Base-by-base conservation (phyloP, 2,113 vertebrate genomes). In the Hepsetus odoe region DNA sequence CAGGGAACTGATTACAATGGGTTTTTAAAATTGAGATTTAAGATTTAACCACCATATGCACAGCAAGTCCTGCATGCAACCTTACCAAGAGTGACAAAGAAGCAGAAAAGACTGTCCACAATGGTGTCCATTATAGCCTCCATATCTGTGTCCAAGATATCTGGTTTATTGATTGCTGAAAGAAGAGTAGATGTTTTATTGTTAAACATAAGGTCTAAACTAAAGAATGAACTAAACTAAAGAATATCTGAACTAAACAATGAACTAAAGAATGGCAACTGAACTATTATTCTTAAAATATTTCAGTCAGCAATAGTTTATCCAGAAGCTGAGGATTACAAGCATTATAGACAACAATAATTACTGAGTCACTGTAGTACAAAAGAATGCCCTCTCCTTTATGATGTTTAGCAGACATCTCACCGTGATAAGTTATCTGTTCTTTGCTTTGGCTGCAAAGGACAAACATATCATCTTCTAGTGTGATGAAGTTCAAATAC, bases 391-490 rank as follows among this genome's bases (percentile, higher is more conserved):
- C n/a, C n/a, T n/a, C n/a, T n/a, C 49, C 35, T 35, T 20, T 49
- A 20, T 49, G 6, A 49, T 49, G 18, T 2, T 20, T 30, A 9
- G 3, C 16, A 76, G 9, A 32, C n/a, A 64, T n/a, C 92, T 86
- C 91, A 99, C 97, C 96, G 85, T 95, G 96, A 86, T 98, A 99
- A 0, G 96, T 98, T 88, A 99, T 94, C 84, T 96, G 94, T 80
- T 98, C 96, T 86, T 96, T 98, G 91, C 97, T 98, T 85, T 98
- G 98, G 88, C 98, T 96, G 88, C 96, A 96, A 80, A 99, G 91
- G 68, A 99, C 89, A 74, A 99, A 98, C 97, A 99, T 98, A 88
- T 99, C 98, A 87, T 99, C 96, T 88, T 99, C 98, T 88, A 99
- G 93, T 72, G 97, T 99, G 93, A 99, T 99, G 88, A 99, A 99